Conservation (phyloP, 2,888 invertebrate genomes). For the Diarsia brunnea region DNA sequence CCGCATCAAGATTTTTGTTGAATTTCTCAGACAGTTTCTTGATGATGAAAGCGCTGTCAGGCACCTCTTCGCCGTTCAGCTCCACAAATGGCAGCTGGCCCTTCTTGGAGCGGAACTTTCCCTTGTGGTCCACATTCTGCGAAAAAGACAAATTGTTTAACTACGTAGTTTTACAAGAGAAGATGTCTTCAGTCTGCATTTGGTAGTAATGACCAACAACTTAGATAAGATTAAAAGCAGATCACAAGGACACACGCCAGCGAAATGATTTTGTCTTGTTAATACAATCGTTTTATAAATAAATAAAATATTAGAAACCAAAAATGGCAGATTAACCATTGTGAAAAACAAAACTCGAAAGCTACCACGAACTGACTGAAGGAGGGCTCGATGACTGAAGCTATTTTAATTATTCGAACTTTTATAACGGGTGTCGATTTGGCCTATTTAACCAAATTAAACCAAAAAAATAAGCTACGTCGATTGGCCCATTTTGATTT, state of each 20-base stretch:
- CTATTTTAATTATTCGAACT: too few species aligned
- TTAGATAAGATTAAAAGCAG: background rate
- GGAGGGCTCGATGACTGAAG: too few species aligned
- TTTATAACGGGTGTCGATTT: too few species aligned
- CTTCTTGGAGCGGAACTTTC: constrained; percentile 98
- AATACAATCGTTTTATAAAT: too few species aligned
- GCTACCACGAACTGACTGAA: too few species aligned
- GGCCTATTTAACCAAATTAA: too few species aligned
- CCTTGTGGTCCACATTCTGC: constrained; percentile 98
- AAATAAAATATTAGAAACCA: too few species aligned
- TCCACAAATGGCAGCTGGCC: constrained; percentile 98
- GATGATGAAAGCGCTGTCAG: constrained; percentile 97
- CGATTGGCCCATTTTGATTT: too few species aligned
- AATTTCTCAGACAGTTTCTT: constrained; percentile 96
- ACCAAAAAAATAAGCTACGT: too few species aligned
- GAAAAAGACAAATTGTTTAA: constrained; percentile 71
- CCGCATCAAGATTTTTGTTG: constrained; percentile 95
- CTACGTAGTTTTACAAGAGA: background rate
- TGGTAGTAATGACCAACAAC: background rate
- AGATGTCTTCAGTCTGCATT: background rate
- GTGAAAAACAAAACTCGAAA: too few species aligned
- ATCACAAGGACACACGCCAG: background rate
- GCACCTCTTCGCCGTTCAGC: constrained; percentile 98
- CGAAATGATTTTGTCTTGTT: too few species aligned
- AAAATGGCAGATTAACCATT: too few species aligned